Conservation (phyloP, 2,888 invertebrate genomes). For the Oxytorus armatus region DNA sequence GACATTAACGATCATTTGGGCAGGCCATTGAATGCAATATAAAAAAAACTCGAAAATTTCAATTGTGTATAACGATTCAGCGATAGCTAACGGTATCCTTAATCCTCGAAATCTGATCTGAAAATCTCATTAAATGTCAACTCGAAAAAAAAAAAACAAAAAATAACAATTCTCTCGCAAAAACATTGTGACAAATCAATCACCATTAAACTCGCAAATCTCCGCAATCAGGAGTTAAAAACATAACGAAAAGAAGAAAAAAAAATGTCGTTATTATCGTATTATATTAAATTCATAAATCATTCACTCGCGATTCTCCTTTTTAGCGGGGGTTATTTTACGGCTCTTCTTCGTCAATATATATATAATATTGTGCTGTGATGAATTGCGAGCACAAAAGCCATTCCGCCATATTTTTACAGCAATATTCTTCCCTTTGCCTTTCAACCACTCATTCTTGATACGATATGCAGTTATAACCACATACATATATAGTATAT, state of each 20-base stretch:
- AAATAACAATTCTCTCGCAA: not conserved
- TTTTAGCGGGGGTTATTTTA: not conserved
- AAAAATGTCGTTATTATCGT: constrained; percentile 12
- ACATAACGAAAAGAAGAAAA: no score
- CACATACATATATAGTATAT: constrained; percentile 26
- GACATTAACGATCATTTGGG: no score
- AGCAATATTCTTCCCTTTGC: constrained; percentile 53
- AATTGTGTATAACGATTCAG: no score
- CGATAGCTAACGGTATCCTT: no score
- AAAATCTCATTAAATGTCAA: constrained; percentile 3
- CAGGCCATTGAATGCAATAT: no score
- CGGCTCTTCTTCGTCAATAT: constrained; percentile 2
- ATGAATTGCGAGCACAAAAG: constrained; percentile 77
- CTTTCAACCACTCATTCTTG: constrained; percentile 59
- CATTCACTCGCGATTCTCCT: constrained; percentile 17
- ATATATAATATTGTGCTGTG: constrained; percentile 69
- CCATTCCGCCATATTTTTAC: constrained; percentile 70
- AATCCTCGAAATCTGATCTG: not conserved
- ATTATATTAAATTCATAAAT: constrained; percentile 50
- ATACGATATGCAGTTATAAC: constrained; percentile 34
- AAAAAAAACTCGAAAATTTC: no score
- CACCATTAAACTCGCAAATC: constrained; percentile 3
- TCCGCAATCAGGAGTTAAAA: not conserved
- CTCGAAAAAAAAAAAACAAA: no score
- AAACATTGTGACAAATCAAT: not conserved